Base-by-base conservation (phyloP, 2,888 invertebrate genomes). In the Aleiodes leptofemur region DNA sequence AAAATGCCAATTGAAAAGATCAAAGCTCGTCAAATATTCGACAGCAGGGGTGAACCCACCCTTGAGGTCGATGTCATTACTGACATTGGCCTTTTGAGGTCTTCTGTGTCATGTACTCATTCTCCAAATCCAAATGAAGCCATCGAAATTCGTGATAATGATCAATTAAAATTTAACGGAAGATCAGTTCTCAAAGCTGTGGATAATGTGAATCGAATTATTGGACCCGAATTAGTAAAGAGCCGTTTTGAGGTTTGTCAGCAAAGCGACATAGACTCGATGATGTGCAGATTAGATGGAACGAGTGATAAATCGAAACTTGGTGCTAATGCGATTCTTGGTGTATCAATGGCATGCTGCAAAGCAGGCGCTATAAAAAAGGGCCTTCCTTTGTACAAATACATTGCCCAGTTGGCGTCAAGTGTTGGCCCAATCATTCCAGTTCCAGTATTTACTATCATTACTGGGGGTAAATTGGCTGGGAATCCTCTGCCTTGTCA, bases 1-100 rank as follows among this genome's bases (percentile, higher is more conserved):
- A 86, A 75, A 73, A 93, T 93, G 93, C 90, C 92, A 56, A 91
- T 93, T 84, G 89, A 90, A 79, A 92, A 91, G 81, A 89, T 94
- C 14, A 91, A 91, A 85, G 94, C 94, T 71, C 91, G 94, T 73
- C 92, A 93, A 85, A 94, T 94, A 85, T 93, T 92, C 86, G 94
- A 94, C 90, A 92, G 93, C 78, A 91, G 93, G 76, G 94, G 94
- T 34, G 93, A 94, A 84, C 94, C 94, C n/a, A 94, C 94, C 13
- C 91, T 94, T 72, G 94, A 89, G 78, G 86, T 89, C 4, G 88
- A 88, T 50, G 57, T 89, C 11, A 84, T 88, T 31, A 88, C 87
- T 0, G 87, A 89, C 4, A 82, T 87, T 9, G 88, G 88, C 4
- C 69, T 88, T n/a, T 73, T 88, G 13, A 80, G 88, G 69, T 83